Base-by-base conservation (phyloP, 2,113 vertebrate genomes). In the Calonectris borealis region DNA sequence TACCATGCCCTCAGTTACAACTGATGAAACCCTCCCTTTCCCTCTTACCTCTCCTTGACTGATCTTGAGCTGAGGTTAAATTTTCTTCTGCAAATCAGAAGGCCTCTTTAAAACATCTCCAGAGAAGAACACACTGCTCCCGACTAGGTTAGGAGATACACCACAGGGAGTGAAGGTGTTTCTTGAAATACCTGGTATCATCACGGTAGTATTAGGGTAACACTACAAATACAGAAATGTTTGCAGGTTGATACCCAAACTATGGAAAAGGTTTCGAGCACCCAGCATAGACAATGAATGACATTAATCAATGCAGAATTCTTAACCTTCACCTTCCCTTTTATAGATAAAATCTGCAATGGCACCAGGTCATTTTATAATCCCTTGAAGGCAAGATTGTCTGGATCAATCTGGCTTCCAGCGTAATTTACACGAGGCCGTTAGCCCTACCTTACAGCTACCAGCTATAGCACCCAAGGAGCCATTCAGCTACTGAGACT, bases 241-340 rank as follows among this genome's bases (percentile, higher is more conserved):
- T 83, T 85, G n/a, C 13, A 48, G 21, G 32, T 66, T 93, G 57
- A n/a, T 85, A 55, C 19, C 26, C 27, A 40, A 70, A 36, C 51
- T 32, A 7, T 12, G 9, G 88, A 78, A 88, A 86, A 86, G 16
- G 11, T 52, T 86, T 92, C 1, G 6, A 73, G 55, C 21, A 70
- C 34, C 17, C 32, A 61, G 6, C 0, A 0, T 27, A 58, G 51
- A 48, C 6, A 29, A 72, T 5, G 13, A 58, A 46, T 68, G 18
- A 49, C 55, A 58, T 70, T 18, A 58, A 80, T 58, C 68, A 58
- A 2, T 24, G 34, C 18, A 77, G 38, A 86, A 88, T 75, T 81
- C 58, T 60, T 60, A 49, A 71, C 31, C 34, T 93, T 76, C 0
- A 0, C 22, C 54, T 83, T 73, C 31, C 38, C 42, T 81, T 85